Base-by-base conservation (phyloP, 2,797 vertebrate species). In the Paratrypauchen microcephalus region DNA sequence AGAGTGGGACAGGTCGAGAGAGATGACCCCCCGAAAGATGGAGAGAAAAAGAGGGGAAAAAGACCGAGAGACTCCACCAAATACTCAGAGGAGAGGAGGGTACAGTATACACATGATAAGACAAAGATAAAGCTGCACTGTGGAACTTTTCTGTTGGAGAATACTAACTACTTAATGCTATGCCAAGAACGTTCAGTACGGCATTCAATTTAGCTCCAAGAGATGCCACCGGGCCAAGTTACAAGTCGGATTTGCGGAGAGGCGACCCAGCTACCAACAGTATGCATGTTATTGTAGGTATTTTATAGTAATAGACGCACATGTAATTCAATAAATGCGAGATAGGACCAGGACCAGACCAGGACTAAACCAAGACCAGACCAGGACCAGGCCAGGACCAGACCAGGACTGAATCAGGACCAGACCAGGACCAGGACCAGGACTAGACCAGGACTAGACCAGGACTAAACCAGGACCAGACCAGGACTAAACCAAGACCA, bases 61-160 rank as follows among this genome's bases (percentile, higher is more conserved):
- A 90, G 52, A 93, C 84, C 0, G 92, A 15, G 91, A 13, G 92
- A 93, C 13, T 94, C 92, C 1, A 93, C 91, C 54, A 94, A 78
- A 36, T 15, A 94, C 91, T n/a, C 52, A 12, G 52, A 23, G n/a
- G 48, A 54, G 9, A 21, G 19, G 5, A 7, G 9, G 9, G n/a
- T 11, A 54, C n/a, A 54, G 9, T n/a, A 4, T 1, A 9, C 2
- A n/a, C 2, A n/a, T 13, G 15, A 18, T n/a, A n/a, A 52, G 6
- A 52, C 48, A 2, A 8, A 19, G 48, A n/a, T 52, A 26, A 26
- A 9, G 5, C 5, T 9, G 15, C 2, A 3, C 21, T 11, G 6
- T 23, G 21, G 4, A 11, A 23, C 52, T 54, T 54, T 54, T 23
- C 8, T 23, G 52, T 6, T 19, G 19, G 6, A 50, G 48, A 50